Evolutionary conservation across 2,888 invertebrate species (phyloP), one percentile per base, ranked within the genome.

Genomic region (Phytoseiulus persimilis): DNA sequence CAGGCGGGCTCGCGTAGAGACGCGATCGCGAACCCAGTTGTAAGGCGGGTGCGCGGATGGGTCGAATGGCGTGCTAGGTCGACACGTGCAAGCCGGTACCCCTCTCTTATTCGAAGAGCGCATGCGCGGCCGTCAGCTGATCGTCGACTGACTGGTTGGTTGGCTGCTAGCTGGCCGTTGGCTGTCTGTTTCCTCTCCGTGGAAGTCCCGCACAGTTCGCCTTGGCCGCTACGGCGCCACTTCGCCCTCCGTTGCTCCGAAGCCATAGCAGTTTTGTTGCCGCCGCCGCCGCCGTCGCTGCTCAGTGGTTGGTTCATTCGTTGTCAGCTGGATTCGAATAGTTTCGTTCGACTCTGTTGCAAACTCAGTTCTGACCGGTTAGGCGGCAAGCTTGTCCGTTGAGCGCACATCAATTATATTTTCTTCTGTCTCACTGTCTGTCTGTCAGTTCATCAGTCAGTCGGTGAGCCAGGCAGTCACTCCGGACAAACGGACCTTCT

Each of bases 171-270:
- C 65, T 65, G 65, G 28, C 65, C 9, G 39, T 39, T 65, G 65
- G 65, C 65, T 65, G 65, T 14, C 65, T 65, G 65, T 65, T 65
- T 65, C 65, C 65, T 65, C 65, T 65, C 65, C 65, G 65, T 65
- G 65, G 65, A 65, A 65, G 65, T 65, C 65, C 65, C 65, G 65
- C 65, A 65, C 65, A 65, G 65, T 65, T 65, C 65, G 65, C 65
- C 65, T 65, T 65, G 65, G 65, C 65, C 65, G 65, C 65, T 28
- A 65, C 65, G 65, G 65, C 65, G 65, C 65, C 65, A 65, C 65
- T 65, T 65, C 65, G 65, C 18, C 65, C 65, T 65, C 65, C 65
- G 65, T 65, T 65, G 65, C 65, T 65, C 65, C 65, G 65, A 65
- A 65, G 65, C 65, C 65, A 65, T 65, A 65, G 65, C 65, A 65